Evolutionary conservation across 2,888 invertebrate genomes (phyloP).

Genomic region (Euphydryas editha): DNA sequence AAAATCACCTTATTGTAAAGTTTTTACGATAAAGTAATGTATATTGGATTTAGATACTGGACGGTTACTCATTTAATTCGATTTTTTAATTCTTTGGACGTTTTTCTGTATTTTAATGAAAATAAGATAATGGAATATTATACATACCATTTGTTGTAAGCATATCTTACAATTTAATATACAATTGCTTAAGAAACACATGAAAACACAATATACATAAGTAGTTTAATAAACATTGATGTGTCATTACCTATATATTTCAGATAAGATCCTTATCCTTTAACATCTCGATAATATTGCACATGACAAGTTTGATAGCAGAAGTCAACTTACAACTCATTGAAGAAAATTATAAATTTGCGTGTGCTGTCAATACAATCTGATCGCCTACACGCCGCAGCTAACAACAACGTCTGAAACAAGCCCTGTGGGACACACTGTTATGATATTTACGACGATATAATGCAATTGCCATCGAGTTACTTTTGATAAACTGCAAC

Average conservation of each 20-base stretch:
- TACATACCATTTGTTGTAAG: no score
- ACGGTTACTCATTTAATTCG: constrained; percentile 46
- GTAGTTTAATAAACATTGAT: no score
- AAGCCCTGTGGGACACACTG: constrained; percentile 23
- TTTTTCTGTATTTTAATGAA: neutral
- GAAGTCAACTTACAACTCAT: constrained; percentile 31
- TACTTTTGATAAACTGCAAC: constrained; percentile 22
- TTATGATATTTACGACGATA: constrained; percentile 38
- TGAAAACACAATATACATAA: no score
- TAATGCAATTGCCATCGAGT: constrained; percentile 26
- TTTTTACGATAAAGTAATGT: constrained; percentile 59
- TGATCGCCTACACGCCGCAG: constrained; percentile 42
- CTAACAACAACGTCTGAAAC: constrained; percentile 40
- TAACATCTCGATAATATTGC: no score
- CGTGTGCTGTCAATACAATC: constrained; percentile 37
- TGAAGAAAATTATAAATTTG: constrained; percentile 40
- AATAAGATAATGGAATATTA: neutral
- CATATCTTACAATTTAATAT: neutral
- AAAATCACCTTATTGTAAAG: constrained; percentile 71
- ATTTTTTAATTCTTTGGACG: constrained; percentile 31
- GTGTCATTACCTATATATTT: no score
- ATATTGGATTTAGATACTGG: constrained; percentile 47
- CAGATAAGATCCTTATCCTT: no score
- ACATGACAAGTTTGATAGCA: constrained; percentile 26
- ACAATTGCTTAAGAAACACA: neutral